Evolutionary conservation across 2,888 invertebrate species (phyloP).

Genomic region (Hypsopygia costalis): DNA sequence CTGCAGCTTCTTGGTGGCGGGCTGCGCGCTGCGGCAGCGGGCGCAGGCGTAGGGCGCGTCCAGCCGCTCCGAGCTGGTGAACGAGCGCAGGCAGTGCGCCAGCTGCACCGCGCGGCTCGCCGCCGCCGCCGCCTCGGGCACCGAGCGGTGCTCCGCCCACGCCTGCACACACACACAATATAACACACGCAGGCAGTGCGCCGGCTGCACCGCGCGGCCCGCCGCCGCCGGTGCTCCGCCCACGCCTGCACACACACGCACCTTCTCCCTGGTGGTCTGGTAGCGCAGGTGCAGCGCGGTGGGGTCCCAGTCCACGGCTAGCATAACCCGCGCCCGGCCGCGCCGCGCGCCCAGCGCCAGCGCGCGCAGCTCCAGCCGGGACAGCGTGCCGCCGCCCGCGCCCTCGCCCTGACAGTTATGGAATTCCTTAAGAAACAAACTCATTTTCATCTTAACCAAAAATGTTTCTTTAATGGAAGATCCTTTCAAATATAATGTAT

Average conservation of each 20-base stretch:
- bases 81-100: slow-evolving; percentile 91
- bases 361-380: neutral
- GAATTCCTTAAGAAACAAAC: too few relatives aligned
- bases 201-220: slow-evolving; percentile 91
- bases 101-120: slow-evolving; percentile 92
- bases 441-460: too few relatives aligned
- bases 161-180: slow-evolving; percentile 66
- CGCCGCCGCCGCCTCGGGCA: slow-evolving; percentile 83
- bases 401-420: neutral
- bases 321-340: slow-evolving; percentile 30
- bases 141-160: slow-evolving; percentile 88
- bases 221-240: slow-evolving; percentile 88
- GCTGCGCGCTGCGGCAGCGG: slow-evolving; percentile 89
- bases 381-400: neutral
- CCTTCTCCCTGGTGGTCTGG: slow-evolving; percentile 88
- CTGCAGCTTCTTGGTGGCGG: slow-evolving; percentile 94
- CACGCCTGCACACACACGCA: slow-evolving; percentile 80
- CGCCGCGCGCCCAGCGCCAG: neutral
- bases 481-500: too few relatives aligned
- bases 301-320: slow-evolving; percentile 97
- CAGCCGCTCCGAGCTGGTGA: slow-evolving; percentile 92
- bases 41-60: slow-evolving; percentile 93
- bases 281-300: slow-evolving; percentile 95
- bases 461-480: too few relatives aligned
- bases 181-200: slow-evolving; percentile 88